Evolutionary conservation across 2,797 vertebrate species (phyloP).

Genomic region (Numenius phaeopus): DNA sequence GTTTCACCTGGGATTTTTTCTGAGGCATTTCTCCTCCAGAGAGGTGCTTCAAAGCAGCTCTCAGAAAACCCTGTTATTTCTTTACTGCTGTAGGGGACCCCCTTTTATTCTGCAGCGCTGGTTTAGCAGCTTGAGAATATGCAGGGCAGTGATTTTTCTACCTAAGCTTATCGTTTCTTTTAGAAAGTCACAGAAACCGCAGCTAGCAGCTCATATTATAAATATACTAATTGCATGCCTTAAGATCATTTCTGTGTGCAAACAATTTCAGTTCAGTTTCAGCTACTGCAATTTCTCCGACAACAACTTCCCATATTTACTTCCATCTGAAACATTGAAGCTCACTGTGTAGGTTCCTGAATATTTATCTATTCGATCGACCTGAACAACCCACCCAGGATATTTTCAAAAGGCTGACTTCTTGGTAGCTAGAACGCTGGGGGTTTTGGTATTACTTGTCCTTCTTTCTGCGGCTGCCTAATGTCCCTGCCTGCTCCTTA

Average conservation of each 20-base stretch:
- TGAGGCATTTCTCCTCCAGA: background rate
- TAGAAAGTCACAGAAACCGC: background rate
- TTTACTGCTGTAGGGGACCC: background rate
- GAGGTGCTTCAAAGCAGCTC: background rate
- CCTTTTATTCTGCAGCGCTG: background rate
- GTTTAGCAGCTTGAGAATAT: background rate
- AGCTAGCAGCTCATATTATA: background rate
- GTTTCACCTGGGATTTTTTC: background rate
- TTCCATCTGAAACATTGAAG: background rate
- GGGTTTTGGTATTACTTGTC: background rate
- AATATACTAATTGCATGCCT: background rate
- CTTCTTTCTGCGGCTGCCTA: background rate
- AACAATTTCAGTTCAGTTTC: background rate
- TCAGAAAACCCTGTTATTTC: fast-evolving
- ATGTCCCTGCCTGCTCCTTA: conserved; percentile 27
- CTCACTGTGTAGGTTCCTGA: background rate
- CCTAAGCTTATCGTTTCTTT: background rate
- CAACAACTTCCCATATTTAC: conserved; percentile 7
- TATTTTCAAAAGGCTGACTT: conserved; percentile 12
- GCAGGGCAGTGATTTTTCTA: background rate
- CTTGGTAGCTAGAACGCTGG: background rate
- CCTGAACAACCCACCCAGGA: background rate
- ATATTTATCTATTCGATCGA: conserved; percentile 1
- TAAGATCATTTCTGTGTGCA: conserved; percentile 14
- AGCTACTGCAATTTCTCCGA: background rate